Base-by-base conservation (phyloP, 2,888 invertebrate genomes). In the Drosophila melanosoma region DNA sequence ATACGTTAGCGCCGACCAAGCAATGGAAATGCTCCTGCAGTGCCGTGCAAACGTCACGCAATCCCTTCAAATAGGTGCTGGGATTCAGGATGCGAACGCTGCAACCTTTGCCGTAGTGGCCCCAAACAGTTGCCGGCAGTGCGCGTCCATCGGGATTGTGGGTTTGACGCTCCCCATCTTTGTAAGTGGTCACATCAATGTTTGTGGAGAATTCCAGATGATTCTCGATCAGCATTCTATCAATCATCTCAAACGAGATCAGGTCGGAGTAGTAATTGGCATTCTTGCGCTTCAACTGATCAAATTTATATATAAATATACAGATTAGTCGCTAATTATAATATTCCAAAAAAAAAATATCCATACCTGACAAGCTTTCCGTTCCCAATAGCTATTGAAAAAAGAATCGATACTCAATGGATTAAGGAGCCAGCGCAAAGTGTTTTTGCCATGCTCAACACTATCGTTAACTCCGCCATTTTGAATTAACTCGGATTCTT, bases 1-100 rank as follows among this genome's bases (percentile, higher is more conserved):
- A 99, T 2, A 97, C 96, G 94, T 99, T 99, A 0, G 98, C 97
- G 4, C 99, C 99, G 53, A 98, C 98, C 94, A 98, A 97, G 60
- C 97, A 97, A 60, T 97, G 97, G 91, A 99, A 99, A 90, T 95
- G 96, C 93, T 99, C 99, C 94, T 99, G 99, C 64, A 99, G 93
- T 0, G 96, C 95, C 5, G 97, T 94, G 92, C 96, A 95, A n/a
- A 97, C 80, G 10, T 94, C 91, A 80, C 95, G 96, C 40, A 97
- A 91, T 74, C 95, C 94, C 0, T 94, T 93, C 68, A 96, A 94
- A 90, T 96, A 99, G 0, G 97, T 97, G 82, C 96, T 99, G 0
- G 99, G 99, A 93, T 99, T 99, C 32, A 99, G 92, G 82, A 99
- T 93, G 60, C 99, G 94, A 12, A 99, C 94, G 79, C 98, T 98